Percentiles rank a stretch among this genome's conserved stretches.
Conservation (phyloP, 2,888 invertebrate genomes). For the Petrolisthes cinctipes region DNA sequence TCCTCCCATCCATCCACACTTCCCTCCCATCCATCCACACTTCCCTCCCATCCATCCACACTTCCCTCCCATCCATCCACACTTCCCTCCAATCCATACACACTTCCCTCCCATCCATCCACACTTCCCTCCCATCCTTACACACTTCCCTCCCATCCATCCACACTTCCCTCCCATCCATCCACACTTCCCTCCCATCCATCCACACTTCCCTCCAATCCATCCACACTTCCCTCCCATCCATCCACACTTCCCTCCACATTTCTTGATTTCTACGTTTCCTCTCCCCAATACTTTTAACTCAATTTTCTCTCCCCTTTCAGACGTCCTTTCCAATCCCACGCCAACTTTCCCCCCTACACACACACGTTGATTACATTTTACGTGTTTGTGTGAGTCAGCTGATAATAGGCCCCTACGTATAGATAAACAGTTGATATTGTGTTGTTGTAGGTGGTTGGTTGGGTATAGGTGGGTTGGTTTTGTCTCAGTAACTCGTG, state of each 20-base stretch:
- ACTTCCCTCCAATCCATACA: background rate
- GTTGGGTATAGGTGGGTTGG: no score
- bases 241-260: background rate
- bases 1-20: background rate
- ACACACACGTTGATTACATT: no score
- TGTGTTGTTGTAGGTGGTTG: no score
- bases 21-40: background rate
- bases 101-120: background rate
- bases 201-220: background rate
- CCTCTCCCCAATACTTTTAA: background rate
- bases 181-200: background rate
- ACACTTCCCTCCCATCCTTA: background rate
- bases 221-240: background rate
- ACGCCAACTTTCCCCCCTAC: background rate
- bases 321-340: no score
- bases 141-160: background rate
- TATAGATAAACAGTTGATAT: no score
- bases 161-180: background rate
- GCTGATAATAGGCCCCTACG: no score
- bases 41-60: background rate
- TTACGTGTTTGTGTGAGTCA: no score
- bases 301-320: background rate
- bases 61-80: background rate
- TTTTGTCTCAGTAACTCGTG: no score
- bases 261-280: background rate